A percentile compares a stretch with the other conserved stretches of the same genome.
These are phyloP conservation scores for Thomomys bottae DNA, from an alignment of 2,113 vertebrate genomes.

Conservation along the genomic window DNA sequence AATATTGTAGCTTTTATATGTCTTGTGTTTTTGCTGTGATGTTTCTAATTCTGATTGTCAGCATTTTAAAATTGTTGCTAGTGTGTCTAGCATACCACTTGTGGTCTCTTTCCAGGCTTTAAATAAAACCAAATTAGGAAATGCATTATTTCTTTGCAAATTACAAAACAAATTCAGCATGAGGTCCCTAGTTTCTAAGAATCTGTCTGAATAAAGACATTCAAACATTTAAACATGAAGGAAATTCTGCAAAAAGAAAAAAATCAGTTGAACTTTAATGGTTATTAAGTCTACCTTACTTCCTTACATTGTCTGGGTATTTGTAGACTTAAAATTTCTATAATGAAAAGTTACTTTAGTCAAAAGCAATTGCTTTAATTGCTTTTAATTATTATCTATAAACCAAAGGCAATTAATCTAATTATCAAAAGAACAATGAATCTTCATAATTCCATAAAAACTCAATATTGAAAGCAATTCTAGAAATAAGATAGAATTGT, in stretches of 20 bases:
- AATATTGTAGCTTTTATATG: not conserved
- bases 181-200: not conserved
- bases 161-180: not conserved
- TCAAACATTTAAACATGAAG: not conserved
- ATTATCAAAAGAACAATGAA: not conserved
- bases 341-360: not conserved
- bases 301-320: not conserved
- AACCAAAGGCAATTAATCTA: not conserved
- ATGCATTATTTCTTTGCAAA: not conserved
- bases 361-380: not conserved
- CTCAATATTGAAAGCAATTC: not conserved
- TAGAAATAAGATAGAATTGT: not conserved
- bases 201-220: not conserved
- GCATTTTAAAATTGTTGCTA: not conserved
- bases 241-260: slow-evolving; percentile 6
- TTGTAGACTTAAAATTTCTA: not conserved
- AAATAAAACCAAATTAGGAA: slow-evolving; percentile 27
- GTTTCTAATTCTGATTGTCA: not conserved
- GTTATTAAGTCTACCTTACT: not conserved
- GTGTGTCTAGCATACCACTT: not conserved
- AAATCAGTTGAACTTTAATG: too few species aligned
- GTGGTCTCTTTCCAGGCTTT: not conserved
- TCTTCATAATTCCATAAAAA: not conserved
- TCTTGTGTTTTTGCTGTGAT: not conserved
- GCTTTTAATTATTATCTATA: not conserved